phyloP scores from a whole-genome alignment of 2,113 vertebrate genomes.

The Gulo gulo region DNA sequence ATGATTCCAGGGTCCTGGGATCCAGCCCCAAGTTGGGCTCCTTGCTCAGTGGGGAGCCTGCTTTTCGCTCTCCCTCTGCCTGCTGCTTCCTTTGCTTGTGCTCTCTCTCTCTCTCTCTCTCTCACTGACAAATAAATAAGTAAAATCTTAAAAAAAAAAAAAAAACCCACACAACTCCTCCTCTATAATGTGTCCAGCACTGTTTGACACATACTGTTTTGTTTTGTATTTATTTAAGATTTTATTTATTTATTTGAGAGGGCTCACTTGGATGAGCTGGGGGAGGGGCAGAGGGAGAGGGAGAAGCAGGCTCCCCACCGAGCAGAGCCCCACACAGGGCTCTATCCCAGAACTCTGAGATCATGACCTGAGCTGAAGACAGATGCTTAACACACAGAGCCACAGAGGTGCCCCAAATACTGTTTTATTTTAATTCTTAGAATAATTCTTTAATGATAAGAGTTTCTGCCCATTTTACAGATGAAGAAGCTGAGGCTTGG shows the following conservation, averaged over 20 bases:
- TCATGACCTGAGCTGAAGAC: neutral
- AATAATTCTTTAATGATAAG: conserved; percentile 10
- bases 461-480: conserved; percentile 54
- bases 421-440: conserved; percentile 14
- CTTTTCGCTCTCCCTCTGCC: too few species aligned
- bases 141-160: too few species aligned
- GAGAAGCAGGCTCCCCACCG: neutral
- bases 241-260: neutral
- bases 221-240: neutral
- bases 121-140: too few species aligned
- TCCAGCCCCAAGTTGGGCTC: too few species aligned
- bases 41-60: too few species aligned
- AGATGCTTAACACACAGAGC: neutral
- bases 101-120: too few species aligned
- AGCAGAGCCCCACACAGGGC: neutral
- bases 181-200: neutral
- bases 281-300: neutral
- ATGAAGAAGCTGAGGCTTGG: conserved; percentile 40
- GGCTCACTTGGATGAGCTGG: neutral
- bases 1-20: too few species aligned
- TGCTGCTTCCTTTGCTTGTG: too few species aligned
- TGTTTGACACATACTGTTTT: neutral
- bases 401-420: neutral
- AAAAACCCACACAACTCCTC: neutral
- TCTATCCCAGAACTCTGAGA: neutral